These are phyloP conservation scores for Lagria hirta DNA, from an alignment of 2,888 invertebrate species.

Conservation along the genomic window DNA sequence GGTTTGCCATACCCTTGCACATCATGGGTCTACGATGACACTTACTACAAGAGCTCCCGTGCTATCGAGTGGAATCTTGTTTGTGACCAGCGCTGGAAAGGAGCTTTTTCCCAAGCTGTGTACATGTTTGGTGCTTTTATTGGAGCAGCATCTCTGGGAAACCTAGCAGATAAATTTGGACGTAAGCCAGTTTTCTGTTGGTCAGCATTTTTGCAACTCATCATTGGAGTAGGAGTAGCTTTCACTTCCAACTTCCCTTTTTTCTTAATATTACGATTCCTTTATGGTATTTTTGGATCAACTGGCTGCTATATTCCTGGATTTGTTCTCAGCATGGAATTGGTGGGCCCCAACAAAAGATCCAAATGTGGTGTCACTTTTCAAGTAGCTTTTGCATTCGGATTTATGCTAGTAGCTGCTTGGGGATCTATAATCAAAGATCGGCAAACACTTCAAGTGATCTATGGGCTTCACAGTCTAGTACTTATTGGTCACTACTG, in stretches of 20 bases:
- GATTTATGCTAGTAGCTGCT: slow-evolving; percentile 79
- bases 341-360: slow-evolving; percentile 77
- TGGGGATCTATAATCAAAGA: slow-evolving; percentile 80
- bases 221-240: slow-evolving; percentile 67
- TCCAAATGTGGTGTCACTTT: slow-evolving; percentile 80
- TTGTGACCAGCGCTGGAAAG: slow-evolving; percentile 77
- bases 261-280: slow-evolving; percentile 64
- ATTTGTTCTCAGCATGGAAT: slow-evolving; percentile 76
- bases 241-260: slow-evolving; percentile 76
- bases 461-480: slow-evolving; percentile 75
- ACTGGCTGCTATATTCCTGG: slow-evolving; percentile 71
- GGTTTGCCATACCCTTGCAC: slow-evolving; percentile 54
- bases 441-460: slow-evolving; percentile 70
- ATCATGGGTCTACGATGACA: slow-evolving; percentile 72
- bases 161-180: slow-evolving; percentile 74
- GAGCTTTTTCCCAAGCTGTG: slow-evolving; percentile 73
- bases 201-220: slow-evolving; percentile 73
- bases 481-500: slow-evolving; percentile 79
- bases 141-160: slow-evolving; percentile 76
- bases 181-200: slow-evolving; percentile 77
- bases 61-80: slow-evolving; percentile 83
- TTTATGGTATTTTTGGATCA: slow-evolving; percentile 70
- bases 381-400: slow-evolving; percentile 75
- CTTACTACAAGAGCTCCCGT: slow-evolving; percentile 71
- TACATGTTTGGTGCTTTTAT: slow-evolving; percentile 84